Conservation (phyloP, 2,113 vertebrate genomes). For the Hippocampus comes region DNA sequence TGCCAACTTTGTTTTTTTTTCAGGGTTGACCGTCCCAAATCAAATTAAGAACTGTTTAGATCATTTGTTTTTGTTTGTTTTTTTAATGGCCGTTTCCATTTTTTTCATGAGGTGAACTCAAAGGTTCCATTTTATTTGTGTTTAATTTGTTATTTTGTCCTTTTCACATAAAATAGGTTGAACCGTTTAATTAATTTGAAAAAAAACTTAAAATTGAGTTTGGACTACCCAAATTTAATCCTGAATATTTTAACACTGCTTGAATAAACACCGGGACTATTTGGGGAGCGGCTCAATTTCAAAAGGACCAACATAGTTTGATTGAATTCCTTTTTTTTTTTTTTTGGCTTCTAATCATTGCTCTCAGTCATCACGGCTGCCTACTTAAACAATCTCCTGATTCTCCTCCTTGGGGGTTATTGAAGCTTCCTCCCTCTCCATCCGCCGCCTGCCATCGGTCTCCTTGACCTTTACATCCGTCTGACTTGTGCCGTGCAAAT, state of each 20-base stretch:
- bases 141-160: neutral
- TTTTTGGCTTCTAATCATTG: neutral
- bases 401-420: slow-evolving; percentile 73
- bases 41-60: too few relatives aligned
- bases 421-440: slow-evolving; percentile 59
- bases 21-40: too few relatives aligned
- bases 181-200: too few relatives aligned
- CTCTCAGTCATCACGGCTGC: slow-evolving; percentile 65
- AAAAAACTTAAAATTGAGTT: too few relatives aligned
- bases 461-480: slow-evolving; percentile 6
- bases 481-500: slow-evolving; percentile 13
- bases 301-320: neutral
- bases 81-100: neutral
- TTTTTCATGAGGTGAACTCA: too few relatives aligned
- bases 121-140: too few relatives aligned
- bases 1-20: too few relatives aligned
- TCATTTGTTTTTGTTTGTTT: too few relatives aligned
- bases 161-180: too few relatives aligned
- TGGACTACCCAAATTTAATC: neutral
- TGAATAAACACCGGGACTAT: neutral
- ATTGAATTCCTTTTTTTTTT: neutral
- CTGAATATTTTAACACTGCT: neutral
- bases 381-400: slow-evolving; percentile 62
- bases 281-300: neutral
- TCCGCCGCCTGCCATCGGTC: slow-evolving; percentile 9